Base-by-base conservation (phyloP, 1,140 invertebrate species). In the Phthorimaea operculella region DNA sequence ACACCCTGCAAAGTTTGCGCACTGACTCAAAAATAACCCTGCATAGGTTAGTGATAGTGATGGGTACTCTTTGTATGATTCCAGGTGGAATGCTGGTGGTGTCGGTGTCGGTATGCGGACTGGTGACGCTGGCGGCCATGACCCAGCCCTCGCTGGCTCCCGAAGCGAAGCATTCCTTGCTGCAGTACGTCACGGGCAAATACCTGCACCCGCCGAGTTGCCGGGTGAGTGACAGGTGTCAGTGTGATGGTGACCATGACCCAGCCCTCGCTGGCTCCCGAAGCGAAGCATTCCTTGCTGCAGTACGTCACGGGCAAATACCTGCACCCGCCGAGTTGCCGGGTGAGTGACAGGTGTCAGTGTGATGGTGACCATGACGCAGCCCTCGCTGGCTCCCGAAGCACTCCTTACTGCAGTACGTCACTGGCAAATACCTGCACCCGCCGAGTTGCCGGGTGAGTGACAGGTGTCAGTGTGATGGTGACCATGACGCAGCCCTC, bases 291-390 rank as follows among this genome's bases (percentile, higher is more conserved):
- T 76, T 94, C 94, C 45, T 87, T 97, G 56, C 87, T 97, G 53
- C 94, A 96, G 72, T 96, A 95, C 79, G 94, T 97, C 51, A 96
- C 94, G 33, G 95, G 95, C 44, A 96, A 96, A 79, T 96, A 96
- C 87, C 87, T 96, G 33, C 88, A 95, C 50, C 93, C 95, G 16
- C 91, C 92, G 52, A 95, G 95, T 74, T 96, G 95, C 79, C 92
- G 91, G 69, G 93, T 95, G 48, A 87, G 88, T n/a, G n/a, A n/a
- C n/a, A n/a, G 44, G 93, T 95, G 28, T 94, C 93, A 12, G 91
- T 94, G 58, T 93, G 42, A 87, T 95, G 64, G 93, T 93, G 55
- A 92, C 93, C 62, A 94, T 94, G 91, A 94, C 93, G 61, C 93
- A 94, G 78, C 93, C 93, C 11, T 92, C 93, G 3, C 86, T 95